These are phyloP conservation scores for Eolophus roseicapilla DNA, from an alignment of 2,113 vertebrate species.

Conservation along the genomic window DNA sequence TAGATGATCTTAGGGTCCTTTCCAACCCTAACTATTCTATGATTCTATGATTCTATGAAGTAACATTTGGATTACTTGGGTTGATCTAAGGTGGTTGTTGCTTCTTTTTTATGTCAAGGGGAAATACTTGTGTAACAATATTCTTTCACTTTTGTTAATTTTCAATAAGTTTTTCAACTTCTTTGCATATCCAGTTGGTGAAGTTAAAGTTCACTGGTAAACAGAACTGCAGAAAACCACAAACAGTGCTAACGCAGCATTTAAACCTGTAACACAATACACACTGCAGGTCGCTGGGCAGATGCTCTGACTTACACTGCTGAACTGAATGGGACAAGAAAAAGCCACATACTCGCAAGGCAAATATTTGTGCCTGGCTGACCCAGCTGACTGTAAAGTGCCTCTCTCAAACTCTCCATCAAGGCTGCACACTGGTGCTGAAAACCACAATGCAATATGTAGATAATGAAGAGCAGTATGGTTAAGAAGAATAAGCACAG, in stretches of 20 bases:
- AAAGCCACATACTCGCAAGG: not conserved
- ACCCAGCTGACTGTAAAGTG: not conserved
- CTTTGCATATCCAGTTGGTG: not conserved
- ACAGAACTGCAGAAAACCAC: not conserved
- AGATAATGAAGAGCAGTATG: not conserved
- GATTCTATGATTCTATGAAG: too few species aligned
- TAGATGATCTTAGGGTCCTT: too few species aligned
- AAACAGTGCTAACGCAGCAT: not conserved
- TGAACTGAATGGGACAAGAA: not conserved
- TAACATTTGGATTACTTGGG: not conserved
- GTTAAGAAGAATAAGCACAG: not conserved
- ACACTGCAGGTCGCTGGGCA: not conserved
- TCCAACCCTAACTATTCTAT: too few species aligned
- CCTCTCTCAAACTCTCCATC: not conserved
- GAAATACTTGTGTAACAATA: not conserved
- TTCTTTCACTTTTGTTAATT: not conserved
- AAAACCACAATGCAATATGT: not conserved
- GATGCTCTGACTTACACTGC: not conserved
- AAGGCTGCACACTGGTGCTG: not conserved
- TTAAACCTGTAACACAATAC: accelerated
- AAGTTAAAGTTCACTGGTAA: not conserved
- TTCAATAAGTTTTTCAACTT: not conserved
- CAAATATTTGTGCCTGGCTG: not conserved
- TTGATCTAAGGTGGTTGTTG: not conserved
- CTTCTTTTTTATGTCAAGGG: not conserved